Evolutionary conservation across 2,888 invertebrate genomes (phyloP).

Genomic region (Synergus gifuensis): DNA sequence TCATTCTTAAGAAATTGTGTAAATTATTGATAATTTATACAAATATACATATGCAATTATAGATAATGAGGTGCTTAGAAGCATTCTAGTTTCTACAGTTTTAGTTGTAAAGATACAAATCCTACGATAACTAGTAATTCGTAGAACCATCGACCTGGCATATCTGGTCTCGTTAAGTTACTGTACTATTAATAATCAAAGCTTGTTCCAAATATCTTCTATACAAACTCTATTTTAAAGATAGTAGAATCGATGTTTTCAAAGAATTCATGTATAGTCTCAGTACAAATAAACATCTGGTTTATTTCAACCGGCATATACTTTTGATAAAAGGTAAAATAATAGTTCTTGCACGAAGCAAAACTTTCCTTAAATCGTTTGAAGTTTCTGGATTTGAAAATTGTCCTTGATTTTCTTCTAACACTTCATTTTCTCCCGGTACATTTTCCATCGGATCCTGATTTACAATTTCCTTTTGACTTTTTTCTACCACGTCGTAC

Average conservation of each 20-base stretch:
- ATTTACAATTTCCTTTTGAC: background rate
- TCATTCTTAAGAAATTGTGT: too few species aligned
- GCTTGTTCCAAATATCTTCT: background rate
- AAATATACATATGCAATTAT: background rate
- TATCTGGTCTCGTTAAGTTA: background rate
- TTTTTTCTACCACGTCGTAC: conserved; percentile 35
- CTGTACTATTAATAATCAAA: background rate
- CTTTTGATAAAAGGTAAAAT: background rate
- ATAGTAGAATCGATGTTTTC: background rate
- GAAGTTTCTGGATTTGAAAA: background rate
- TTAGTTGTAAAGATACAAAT: background rate
- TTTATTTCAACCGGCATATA: background rate
- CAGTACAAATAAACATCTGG: background rate
- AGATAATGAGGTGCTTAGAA: background rate
- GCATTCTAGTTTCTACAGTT: background rate
- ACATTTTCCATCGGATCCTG: background rate
- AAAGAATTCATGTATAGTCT: background rate
- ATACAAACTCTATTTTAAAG: background rate
- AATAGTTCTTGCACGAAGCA: background rate
- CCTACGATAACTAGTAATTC: background rate
- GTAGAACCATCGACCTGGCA: background rate
- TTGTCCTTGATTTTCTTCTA: background rate
- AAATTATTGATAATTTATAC: background rate
- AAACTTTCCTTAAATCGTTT: background rate
- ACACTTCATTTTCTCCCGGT: background rate